These are phyloP conservation scores for Scaptodrosophila lebanonensis DNA, from an alignment of 1,140 invertebrate species.

Conservation along the genomic window DNA sequence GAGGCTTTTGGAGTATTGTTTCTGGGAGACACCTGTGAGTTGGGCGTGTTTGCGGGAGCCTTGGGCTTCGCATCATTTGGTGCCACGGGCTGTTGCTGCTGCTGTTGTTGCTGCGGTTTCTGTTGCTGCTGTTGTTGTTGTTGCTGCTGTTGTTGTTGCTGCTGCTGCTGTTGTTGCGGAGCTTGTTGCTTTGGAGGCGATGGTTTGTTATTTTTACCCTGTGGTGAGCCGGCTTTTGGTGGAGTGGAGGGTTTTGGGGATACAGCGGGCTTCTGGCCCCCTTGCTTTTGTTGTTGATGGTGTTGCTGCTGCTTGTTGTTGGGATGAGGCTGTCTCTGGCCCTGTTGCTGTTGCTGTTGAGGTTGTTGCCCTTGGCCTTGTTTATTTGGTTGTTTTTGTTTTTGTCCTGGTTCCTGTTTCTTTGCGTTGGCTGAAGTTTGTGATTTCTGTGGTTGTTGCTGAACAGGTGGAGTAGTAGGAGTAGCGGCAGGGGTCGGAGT, in stretches of 20 bases:
- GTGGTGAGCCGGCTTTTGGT: slow-evolving; percentile 28
- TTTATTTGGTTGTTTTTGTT: slow-evolving; percentile 29
- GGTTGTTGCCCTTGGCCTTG: slow-evolving; percentile 9
- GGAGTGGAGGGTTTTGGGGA: slow-evolving; percentile 25
- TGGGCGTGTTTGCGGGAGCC: slow-evolving; percentile 40
- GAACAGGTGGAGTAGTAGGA: too few species aligned
- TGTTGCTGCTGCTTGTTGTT: slow-evolving; percentile 31
- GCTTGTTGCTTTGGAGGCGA: slow-evolving; percentile 48
- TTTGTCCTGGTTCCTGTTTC: slow-evolving; percentile 37
- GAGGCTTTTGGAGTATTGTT: slow-evolving; percentile 16
- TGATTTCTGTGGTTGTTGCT: slow-evolving; percentile 11
- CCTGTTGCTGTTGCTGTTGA: slow-evolving; percentile 20
- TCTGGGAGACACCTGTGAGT: slow-evolving; percentile 29
- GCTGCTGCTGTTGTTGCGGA: slow-evolving; percentile 2
- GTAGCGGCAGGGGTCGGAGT: not conserved
- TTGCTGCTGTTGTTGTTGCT: slow-evolving; percentile 21
- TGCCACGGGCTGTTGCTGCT: slow-evolving; percentile 3
- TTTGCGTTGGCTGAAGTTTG: slow-evolving; percentile 17
- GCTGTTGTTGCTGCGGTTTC: slow-evolving; percentile 20
- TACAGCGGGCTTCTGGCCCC: slow-evolving; percentile 8
- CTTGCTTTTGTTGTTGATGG: slow-evolving; percentile 30
- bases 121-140: slow-evolving; percentile 5
- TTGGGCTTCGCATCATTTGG: slow-evolving; percentile 31
- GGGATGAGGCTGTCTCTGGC: slow-evolving; percentile 23
- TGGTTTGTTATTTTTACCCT: slow-evolving; percentile 37